Evolutionary conservation across 2,797 vertebrate species (phyloP).

Genomic region (Leucoraja ocellata): DNA sequence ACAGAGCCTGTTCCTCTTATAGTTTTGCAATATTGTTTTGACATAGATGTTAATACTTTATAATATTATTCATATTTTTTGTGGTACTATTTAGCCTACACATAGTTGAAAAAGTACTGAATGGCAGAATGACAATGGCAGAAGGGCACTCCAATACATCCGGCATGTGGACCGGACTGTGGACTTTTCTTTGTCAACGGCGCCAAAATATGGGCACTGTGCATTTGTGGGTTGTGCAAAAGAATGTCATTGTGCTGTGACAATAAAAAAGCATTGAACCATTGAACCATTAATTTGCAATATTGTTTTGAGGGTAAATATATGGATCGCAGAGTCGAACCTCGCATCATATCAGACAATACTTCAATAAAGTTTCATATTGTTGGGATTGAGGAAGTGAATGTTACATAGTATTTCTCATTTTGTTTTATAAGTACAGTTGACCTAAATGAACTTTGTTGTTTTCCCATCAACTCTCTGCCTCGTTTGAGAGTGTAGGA

Average conservation of each 20-base stretch:
- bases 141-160: too few species aligned
- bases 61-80: not conserved
- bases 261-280: too few species aligned
- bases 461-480: not conserved
- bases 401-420: not conserved
- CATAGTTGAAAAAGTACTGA: not conserved
- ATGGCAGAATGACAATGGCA: not conserved
- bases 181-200: too few species aligned
- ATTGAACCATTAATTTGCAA: not conserved
- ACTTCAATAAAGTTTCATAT: not conserved
- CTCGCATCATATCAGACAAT: not conserved
- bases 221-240: too few species aligned
- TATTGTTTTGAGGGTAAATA: not conserved
- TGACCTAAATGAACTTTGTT: not conserved
- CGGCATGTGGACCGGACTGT: too few species aligned
- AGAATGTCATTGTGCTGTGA: too few species aligned
- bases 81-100: not conserved
- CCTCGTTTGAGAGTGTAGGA: not conserved
- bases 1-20: not conserved
- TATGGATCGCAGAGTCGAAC: not conserved
- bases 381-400: not conserved
- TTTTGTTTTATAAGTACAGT: not conserved
- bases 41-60: not conserved
- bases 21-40: too few species aligned
- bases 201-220: too few species aligned